Base-by-base conservation (phyloP, 2,113 vertebrate species). In the Amphiprion ocellaris region DNA sequence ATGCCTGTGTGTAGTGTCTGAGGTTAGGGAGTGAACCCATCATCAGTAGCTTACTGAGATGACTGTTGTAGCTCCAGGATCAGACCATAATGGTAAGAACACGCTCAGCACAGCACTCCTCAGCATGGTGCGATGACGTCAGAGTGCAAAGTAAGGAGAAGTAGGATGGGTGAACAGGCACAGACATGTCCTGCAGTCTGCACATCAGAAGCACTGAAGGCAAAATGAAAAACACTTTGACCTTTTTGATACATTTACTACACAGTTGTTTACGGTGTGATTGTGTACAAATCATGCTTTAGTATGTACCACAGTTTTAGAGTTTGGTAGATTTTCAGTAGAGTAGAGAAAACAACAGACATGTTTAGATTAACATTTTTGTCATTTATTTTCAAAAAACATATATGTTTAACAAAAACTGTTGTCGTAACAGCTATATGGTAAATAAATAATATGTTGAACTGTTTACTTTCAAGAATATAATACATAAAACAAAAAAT, bases 91-190 rank as follows among this genome's bases (percentile, higher is more conserved):
- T 74, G 74, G 56, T 86, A 85, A 89, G 84, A 65, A 73, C 39
- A 46, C 70, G 74, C 83, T 73, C 59, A 65, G 80, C 79, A 44
- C 77, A 68, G 74, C 79, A 52, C 72, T 6, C 69, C 88, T 87
- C 52, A 59, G 81, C 67, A 69, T 2, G 65, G 72, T 30, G 63
- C 41, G 52, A 81, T 94, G 92, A 92, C 85, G 84, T 93, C 90
- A 90, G 67, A 37, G 63, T 77, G 78, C 73, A 82, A 63, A 74
- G 69, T 77, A 76, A 60, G 76, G 74, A 75, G 54, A 79, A 74
- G 77, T 53, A 55, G 78, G 68, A n/a, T 8, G 39, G 74, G 67
- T 68, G 33, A 65, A 56, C 94, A 89, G 30, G 93, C 72, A 59
- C 50, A 72, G 83, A 81, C 93, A 73, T 81, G 90, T 71, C 23